Conservation (phyloP, 2,888 invertebrate genomes). For the Noctua pronuba region DNA sequence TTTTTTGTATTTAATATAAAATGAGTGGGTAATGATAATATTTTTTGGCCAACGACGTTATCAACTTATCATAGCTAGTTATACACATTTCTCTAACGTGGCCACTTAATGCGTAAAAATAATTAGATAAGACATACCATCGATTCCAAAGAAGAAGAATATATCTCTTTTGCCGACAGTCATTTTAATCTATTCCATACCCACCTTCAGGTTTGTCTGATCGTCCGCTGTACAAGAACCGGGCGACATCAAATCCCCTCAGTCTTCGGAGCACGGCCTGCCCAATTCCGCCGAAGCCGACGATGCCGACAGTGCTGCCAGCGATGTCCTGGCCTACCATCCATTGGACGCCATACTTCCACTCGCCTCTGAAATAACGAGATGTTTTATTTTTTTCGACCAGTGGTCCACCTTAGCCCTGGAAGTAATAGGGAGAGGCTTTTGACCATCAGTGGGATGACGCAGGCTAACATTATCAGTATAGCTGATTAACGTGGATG, state of each 20-base stretch:
- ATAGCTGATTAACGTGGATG: neutral
- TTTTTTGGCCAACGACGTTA: neutral
- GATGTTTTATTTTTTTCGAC: neutral
- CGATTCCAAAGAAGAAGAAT: neutral
- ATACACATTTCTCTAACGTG: neutral
- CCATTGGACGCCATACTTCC: constrained; percentile 93
- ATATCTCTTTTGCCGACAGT: neutral
- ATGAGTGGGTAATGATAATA: neutral
- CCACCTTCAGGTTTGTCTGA: constrained; percentile 91
- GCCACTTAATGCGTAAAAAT: neutral
- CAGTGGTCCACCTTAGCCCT: no score
- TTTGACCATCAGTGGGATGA: no score
- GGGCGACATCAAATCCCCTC: constrained; percentile 93
- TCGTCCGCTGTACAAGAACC: constrained; percentile 94
- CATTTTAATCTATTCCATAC: neutral
- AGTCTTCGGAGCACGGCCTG: constrained; percentile 93
- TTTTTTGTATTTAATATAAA: no score
- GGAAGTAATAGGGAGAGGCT: no score
- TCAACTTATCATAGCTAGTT: neutral
- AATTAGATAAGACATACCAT: neutral
- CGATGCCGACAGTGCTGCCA: constrained; percentile 95
- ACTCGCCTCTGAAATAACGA: constrained; percentile 89
- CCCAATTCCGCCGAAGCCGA: constrained; percentile 95
- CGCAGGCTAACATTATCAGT: no score
- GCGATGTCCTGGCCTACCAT: constrained; percentile 94